Base-by-base conservation (phyloP, 37 sponge, comb jelly and placozoan species). In the Halichondria panicea region DNA sequence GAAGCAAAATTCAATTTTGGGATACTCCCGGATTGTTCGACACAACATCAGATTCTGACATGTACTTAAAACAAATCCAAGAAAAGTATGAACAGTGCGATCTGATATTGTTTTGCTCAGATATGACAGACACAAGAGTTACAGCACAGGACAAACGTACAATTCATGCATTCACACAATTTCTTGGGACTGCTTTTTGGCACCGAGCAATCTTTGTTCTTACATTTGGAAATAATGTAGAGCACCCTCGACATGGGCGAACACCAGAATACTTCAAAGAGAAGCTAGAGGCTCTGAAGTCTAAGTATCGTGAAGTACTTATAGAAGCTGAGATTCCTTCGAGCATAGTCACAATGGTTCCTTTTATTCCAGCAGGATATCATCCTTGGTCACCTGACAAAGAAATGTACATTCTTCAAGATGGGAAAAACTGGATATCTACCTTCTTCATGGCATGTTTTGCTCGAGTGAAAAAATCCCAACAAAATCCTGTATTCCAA, bases 331-430 rank as follows among this genome's bases (percentile, higher is more conserved):
- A 27, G 12, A 27, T 59, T 24, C 22, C 61, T 24, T 8, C 61
- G 8, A 59, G 22, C 8, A 25, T 25, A 24, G 61, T 59, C 28
- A 27, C 12, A 24, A 59, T 24, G 12, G 22, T 59, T 25, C 61
- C 61, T 24, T 59, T 59, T 19, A 59, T 59, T n/a, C 61, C 61
- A 59, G 61, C 24, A 24, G 61, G 61, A 59, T 59, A 59, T 59
- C 61, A 59, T 25, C 61, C 61, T 24, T 59, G 61, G 61, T 59
- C 61, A 59, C n/a, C 24, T 9, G 61, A 59, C 30, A 59, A 25
- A 59, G 61, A 59, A 59, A 59, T 59, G 61, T 59, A 59, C 22
- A 19, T 25, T 59, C 61, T 59, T 59, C 61, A 18, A 27, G 61
- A 59, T 59, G 61, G 61, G 24, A 59, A 59, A 25, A 59, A 27